Evolutionary conservation across 2,113 vertebrate species (phyloP), one percentile per base, ranked within the genome.

Genomic region (Salvator merianae): DNA sequence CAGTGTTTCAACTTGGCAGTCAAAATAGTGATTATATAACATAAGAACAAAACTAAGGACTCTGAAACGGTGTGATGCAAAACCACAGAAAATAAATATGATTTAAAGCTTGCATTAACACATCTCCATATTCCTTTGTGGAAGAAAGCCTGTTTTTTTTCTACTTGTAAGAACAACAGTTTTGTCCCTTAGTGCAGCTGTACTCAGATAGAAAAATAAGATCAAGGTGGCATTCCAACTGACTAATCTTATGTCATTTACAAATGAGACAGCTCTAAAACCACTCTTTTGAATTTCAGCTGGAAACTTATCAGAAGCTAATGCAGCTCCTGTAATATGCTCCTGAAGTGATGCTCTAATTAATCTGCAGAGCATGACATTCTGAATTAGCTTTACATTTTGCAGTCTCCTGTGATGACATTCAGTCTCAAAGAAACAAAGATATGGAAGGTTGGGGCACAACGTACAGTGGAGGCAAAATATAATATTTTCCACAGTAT

Each of bases 281-380:
- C 12, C 20, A 32, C 38, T 36, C 82, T 40, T 53, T 34, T 84
- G 55, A 76, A 76, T 83, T 86, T 66, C 82, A 66, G 38, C 32
- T 0, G 0, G 77, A 34, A 26, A 26, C 13, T 40, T 77, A 9
- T 8, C 43, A 32, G 53, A 86, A 79, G 24, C 36, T 77, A 70
- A 14, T 69, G 40, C 16, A 1, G 43, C 20, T 6, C 0, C 53
- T 50, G 65, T 0, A 0, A n/a, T 24, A 0, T 0, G 0, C 0
- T 79, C 20, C 26, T 47, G 24, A 81, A 71, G 30, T 34, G 40
- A 74, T 82, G 82, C 73, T 20, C 1, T 8, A n/a, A 66, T 65
- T 71, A 73, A 82, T 73, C 70, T 63, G 47, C 81, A 36, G n/a
- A 9, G 0, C 34, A 16, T 75, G 63, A 77, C 70, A 55, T 59